Evolutionary conservation across 2,797 vertebrate species (phyloP).

Genomic region (Parauchenoglanis ngamensis): DNA sequence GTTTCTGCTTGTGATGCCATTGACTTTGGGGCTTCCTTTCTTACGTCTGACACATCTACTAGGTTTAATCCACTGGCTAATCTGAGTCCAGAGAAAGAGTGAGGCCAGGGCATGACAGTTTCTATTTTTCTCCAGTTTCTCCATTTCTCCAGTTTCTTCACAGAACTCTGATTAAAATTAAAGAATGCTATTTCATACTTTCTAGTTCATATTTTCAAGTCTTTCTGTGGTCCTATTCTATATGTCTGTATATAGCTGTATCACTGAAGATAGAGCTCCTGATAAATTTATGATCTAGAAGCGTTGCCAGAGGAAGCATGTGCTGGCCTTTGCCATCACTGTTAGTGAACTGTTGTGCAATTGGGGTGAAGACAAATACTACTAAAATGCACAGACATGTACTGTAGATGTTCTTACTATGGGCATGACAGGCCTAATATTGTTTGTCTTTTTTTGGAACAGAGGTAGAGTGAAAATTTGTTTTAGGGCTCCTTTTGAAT

Average conservation of each 20-base stretch:
- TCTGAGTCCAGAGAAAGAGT: neutral
- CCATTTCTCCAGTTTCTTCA: neutral
- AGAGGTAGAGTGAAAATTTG: neutral
- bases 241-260: neutral
- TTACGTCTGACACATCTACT: neutral
- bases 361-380: neutral
- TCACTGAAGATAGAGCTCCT: neutral
- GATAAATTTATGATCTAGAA: neutral
- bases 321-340: neutral
- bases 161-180: neutral
- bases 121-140: neutral
- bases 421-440: neutral
- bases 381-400: neutral
- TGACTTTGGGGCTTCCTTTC: neutral
- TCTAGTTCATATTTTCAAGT: too few relatives aligned
- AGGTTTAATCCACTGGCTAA: neutral
- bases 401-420: neutral
- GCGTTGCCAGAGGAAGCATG: neutral
- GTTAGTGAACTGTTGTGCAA: neutral
- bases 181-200: neutral
- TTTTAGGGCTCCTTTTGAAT: neutral
- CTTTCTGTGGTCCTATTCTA: neutral
- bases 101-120: neutral
- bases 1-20: neutral
- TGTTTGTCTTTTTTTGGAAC: neutral